These are phyloP conservation scores for Chrysomallon squamiferum DNA, from an alignment of 1,140 invertebrate species.

Conservation along the genomic window DNA sequence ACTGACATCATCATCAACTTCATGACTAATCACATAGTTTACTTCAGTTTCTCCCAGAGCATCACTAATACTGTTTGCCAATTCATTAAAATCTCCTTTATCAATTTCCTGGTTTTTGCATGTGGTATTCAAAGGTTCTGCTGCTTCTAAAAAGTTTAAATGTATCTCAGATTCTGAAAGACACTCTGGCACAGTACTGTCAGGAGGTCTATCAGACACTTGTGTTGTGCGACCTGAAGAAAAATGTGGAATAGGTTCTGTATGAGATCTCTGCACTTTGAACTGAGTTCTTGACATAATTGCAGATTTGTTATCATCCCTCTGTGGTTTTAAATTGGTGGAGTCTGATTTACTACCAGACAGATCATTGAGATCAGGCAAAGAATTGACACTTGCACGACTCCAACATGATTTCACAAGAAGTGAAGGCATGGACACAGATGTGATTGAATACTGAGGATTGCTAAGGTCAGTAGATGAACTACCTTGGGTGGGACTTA, in stretches of 20 bases:
- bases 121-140: not conserved
- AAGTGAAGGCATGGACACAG: constrained; percentile 45
- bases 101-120: not conserved
- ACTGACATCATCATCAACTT: constrained; percentile 37
- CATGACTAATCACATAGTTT: not conserved
- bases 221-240: not conserved
- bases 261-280: constrained; percentile 5
- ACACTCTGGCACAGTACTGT: not conserved
- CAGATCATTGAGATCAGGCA: constrained; percentile 41
- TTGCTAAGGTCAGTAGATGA: constrained; percentile 10
- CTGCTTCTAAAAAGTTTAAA: not conserved
- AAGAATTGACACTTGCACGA: constrained; percentile 46
- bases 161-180: not conserved
- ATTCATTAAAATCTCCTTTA: constrained; percentile 16
- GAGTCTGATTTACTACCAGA: constrained; percentile 10
- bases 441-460: constrained; percentile 16
- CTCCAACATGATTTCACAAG: constrained; percentile 46
- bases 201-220: not conserved
- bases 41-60: constrained; percentile 29
- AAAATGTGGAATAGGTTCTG: constrained; percentile 3
- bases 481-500: constrained; percentile 34
- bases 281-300: constrained; percentile 10
- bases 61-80: constrained; percentile 30
- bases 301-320: not conserved
- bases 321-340: too few species aligned